phyloP scores from a whole-genome alignment of 2,888 invertebrate genomes.

The Oeneis ivallda region DNA sequence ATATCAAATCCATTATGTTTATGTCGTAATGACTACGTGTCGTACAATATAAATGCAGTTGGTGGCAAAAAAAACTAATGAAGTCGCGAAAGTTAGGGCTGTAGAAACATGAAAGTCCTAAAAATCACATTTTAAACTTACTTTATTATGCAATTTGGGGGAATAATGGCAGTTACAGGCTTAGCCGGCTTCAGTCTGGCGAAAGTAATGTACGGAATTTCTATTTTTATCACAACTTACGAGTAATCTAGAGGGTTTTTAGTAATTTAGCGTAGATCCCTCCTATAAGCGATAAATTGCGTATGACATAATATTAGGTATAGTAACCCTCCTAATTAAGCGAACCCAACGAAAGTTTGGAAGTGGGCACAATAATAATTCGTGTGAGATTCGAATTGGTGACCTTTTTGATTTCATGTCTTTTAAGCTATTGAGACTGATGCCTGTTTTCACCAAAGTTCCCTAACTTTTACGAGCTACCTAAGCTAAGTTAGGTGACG shows the following conservation, averaged over 20 bases:
- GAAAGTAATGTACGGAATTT: slow-evolving; percentile 14
- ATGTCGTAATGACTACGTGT: not conserved
- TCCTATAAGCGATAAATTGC: not conserved
- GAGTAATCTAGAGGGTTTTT: slow-evolving; percentile 2
- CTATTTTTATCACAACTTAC: slow-evolving; percentile 8
- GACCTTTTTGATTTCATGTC: no score
- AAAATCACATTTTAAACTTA: slow-evolving; percentile 34
- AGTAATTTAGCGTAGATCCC: not conserved
- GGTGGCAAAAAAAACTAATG: slow-evolving; percentile 31
- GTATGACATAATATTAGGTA: no score
- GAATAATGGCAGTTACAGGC: slow-evolving; percentile 27
- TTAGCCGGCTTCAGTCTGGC: slow-evolving; percentile 20
- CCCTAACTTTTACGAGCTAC: no score
- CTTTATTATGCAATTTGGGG: slow-evolving; percentile 34
- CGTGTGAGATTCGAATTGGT: no score
- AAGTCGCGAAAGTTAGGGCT: slow-evolving; percentile 36
- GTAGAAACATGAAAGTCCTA: slow-evolving; percentile 34
- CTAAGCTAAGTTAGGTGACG: no score
- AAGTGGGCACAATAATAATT: no score
- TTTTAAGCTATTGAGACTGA: no score
- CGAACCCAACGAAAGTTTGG: no score
- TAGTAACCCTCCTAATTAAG: no score
- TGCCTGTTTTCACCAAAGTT: no score
- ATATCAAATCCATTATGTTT: no score
- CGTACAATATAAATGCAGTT: slow-evolving; percentile 5